Evolutionary conservation across 2,888 invertebrate genomes (phyloP).

Genomic region (Leptura quadrifasciata): DNA sequence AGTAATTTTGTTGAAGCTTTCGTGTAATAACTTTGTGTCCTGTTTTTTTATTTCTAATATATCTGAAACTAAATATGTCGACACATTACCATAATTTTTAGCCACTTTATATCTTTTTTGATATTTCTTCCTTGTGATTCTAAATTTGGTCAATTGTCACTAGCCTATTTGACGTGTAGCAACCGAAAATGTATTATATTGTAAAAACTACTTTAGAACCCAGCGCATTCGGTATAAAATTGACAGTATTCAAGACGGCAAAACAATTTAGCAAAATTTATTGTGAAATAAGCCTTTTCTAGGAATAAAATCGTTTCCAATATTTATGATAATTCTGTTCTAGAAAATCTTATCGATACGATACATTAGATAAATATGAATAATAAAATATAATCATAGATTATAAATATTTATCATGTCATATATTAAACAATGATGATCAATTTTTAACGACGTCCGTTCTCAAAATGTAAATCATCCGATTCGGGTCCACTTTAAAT

Average conservation of each 20-base stretch:
- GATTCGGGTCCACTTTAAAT: constrained; percentile 71
- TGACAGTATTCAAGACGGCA: neutral
- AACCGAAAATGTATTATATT: too few relatives aligned
- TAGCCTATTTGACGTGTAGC: too few relatives aligned
- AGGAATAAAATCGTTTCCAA: constrained; percentile 19
- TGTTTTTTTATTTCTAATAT: too few relatives aligned
- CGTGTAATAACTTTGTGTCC: too few relatives aligned
- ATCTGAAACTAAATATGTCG: too few relatives aligned
- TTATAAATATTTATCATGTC: constrained; percentile 26
- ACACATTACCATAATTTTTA: too few relatives aligned
- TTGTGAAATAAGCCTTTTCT: constrained; percentile 3
- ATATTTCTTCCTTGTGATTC: too few relatives aligned
- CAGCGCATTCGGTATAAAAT: constrained; percentile 25
- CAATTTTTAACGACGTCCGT: constrained; percentile 21
- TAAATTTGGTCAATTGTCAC: too few relatives aligned
- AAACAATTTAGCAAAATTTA: constrained; percentile 11
- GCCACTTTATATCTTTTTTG: too few relatives aligned
- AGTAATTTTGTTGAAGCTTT: too few relatives aligned
- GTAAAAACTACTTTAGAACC: too few relatives aligned
- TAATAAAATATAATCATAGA: constrained; percentile 34
- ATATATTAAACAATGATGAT: constrained; percentile 26
- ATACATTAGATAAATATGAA: constrained; percentile 37
- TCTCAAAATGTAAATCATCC: constrained; percentile 67
- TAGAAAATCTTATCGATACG: constrained; percentile 23
- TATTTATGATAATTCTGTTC: constrained; percentile 20